phyloP scores from a whole-genome alignment of 2,888 invertebrate genomes.

The Lingula anatina region DNA sequence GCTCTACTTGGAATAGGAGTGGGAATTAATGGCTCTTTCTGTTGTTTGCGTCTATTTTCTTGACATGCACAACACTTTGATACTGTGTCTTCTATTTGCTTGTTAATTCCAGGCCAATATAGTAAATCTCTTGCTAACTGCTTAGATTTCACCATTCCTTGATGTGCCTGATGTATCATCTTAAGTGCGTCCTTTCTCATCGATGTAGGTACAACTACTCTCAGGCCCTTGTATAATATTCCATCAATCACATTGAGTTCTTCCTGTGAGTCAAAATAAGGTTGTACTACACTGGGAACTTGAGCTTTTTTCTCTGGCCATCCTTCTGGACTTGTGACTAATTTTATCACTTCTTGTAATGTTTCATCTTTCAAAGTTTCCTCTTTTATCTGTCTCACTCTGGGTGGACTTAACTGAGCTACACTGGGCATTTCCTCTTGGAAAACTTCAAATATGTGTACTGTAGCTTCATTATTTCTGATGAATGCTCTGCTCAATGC shows the following conservation, averaged over 20 bases:
- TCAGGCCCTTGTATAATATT: constrained; percentile 3
- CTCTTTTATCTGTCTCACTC: not conserved
- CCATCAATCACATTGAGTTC: constrained; percentile 3
- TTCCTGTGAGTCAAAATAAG: constrained; percentile 3
- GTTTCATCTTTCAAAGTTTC: not conserved
- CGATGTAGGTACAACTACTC: constrained; percentile 4
- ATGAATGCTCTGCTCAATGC: constrained; percentile 5
- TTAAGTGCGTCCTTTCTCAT: constrained; percentile 1
- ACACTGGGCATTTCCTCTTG: not conserved
- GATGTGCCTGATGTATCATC: constrained; percentile 6
- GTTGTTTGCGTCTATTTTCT: not conserved
- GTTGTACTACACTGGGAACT: not conserved
- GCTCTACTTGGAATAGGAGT: constrained; percentile 4
- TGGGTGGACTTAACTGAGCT: no score
- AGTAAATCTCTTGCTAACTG: constrained; percentile 4
- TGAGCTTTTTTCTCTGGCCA: constrained; percentile 4
- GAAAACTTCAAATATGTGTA: not conserved
- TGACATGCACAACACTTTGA: not conserved
- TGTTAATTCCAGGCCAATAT: constrained; percentile 6
- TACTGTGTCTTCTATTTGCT: constrained; percentile 5
- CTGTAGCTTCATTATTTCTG: not conserved
- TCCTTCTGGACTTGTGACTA: not conserved
- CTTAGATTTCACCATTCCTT: constrained; percentile 5
- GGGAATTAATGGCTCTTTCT: constrained; percentile 2
- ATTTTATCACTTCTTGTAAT: not conserved